Base-by-base conservation (phyloP, 2,888 invertebrate species). In the Drosophila mimica region DNA sequence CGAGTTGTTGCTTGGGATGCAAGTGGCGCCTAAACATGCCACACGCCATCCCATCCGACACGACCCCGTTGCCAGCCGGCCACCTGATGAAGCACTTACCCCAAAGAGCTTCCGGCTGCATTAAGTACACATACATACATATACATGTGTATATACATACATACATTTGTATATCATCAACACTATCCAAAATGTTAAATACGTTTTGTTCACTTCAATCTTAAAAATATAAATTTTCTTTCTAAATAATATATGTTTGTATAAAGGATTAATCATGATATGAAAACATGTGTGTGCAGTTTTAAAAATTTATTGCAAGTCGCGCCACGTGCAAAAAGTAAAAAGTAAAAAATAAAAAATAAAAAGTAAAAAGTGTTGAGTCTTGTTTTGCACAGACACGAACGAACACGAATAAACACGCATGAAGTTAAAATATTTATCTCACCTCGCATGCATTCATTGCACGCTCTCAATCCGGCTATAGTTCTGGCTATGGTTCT, bases 21-120 rank as follows among this genome's bases (percentile, higher is more conserved):
- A 76, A 76, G 76, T 79, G 79, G 81, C 66, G 48, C 49, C 76
- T 80, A 72, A 72, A 60, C 79, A 79, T 79, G 79, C 80, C 63
- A 72, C 61, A 51, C 36, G 48, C 59, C 63, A 53, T 11, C 38
- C 40, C 31, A 17, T 33, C 5, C 7, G 7, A 36, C 58, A 17
- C 34, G 20, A 13, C 31, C 36, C 60, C 58, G 3, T n/a, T n/a
- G 9, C 4, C 38, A 30, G 38, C 28, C 28, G 17, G 36, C 38
- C 31, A 31, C 31, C 20, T 43, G 40, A 31, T 31, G 57, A 57
- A 43, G 56, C 30, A 7, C 20, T 48, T 30, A 13, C 28, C 48
- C 9, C 13, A 4, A 52, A 33, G 52, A 33, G 8, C 36, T 17
- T 36, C 30, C n/a, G 17, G 11, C 11, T 17, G 17, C 51, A 17